A percentile compares a stretch with the other conserved stretches of the same genome.
These are phyloP conservation scores for Glaucopsyche alexis DNA, from an alignment of 2,888 invertebrate genomes.

Conservation along the genomic window DNA sequence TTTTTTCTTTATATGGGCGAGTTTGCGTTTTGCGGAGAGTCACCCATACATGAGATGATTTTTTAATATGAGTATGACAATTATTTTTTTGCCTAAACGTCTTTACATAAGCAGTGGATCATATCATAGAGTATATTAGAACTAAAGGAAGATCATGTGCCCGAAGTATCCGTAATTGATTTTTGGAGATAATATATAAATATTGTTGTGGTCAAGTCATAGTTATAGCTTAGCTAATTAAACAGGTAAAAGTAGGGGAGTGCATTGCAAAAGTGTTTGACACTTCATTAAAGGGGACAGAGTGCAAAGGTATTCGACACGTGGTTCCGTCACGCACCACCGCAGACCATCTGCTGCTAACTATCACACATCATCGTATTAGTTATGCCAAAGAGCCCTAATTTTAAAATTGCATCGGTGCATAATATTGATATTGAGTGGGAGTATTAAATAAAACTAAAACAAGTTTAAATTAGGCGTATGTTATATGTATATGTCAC, in stretches of 20 bases:
- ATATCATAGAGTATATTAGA: too few relatives aligned
- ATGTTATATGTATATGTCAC: too few relatives aligned
- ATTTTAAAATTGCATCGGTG: slow-evolving; percentile 24
- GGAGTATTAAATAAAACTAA: not conserved
- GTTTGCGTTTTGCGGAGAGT: too few relatives aligned
- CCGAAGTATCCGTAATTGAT: too few relatives aligned
- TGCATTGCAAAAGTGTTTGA: slow-evolving; percentile 9
- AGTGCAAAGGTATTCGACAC: slow-evolving; percentile 31
- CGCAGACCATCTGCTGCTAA: slow-evolving; percentile 56
- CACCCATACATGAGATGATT: too few relatives aligned
- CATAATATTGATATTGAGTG: not conserved
- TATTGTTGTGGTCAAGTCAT: not conserved
- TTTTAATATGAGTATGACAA: too few relatives aligned
- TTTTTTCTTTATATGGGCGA: too few relatives aligned
- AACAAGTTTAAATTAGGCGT: too few relatives aligned
- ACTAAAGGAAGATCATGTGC: too few relatives aligned
- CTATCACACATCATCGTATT: slow-evolving; percentile 68
- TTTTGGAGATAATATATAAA: too few relatives aligned
- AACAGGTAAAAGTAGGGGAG: slow-evolving; percentile 10
- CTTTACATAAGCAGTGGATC: too few relatives aligned
- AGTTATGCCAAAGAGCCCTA: slow-evolving; percentile 56
- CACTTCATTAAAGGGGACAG: not conserved
- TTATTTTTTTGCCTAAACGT: too few relatives aligned
- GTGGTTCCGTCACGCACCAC: slow-evolving; percentile 1
- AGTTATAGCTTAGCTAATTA: not conserved